phyloP scores from a whole-genome alignment of 1,140 invertebrate genomes.

The Heterodera schachtii region DNA sequence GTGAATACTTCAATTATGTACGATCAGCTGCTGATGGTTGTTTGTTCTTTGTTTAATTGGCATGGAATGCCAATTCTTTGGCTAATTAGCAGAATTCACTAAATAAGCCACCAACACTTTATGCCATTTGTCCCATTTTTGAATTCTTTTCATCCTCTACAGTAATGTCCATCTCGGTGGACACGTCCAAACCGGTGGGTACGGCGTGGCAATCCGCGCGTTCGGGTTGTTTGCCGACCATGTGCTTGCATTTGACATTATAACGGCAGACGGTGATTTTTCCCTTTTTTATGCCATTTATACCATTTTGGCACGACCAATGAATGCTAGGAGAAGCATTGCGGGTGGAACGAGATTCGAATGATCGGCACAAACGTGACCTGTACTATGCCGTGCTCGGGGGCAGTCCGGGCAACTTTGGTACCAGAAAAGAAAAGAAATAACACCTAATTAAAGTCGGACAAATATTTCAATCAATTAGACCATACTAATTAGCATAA shows the following conservation, averaged over 20 bases:
- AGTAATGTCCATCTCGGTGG: neutral
- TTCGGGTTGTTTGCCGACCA: neutral
- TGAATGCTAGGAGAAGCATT: neutral
- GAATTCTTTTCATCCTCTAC: neutral
- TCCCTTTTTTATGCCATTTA: neutral
- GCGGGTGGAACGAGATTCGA: neutral
- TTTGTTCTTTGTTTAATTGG: too few species aligned
- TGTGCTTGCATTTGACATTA: neutral
- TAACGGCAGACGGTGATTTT: neutral
- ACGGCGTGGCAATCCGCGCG: neutral
- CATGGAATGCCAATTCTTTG: too few species aligned
- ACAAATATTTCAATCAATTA: too few species aligned
- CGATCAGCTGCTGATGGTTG: too few species aligned
- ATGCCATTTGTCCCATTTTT: too few species aligned
- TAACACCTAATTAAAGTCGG: too few species aligned
- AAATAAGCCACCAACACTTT: too few species aligned
- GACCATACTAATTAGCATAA: neutral
- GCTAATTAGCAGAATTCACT: too few species aligned
- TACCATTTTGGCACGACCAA: neutral
- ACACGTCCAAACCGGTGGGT: neutral
- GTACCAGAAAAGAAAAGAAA: neutral
- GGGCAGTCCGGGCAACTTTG: conserved; percentile 18
- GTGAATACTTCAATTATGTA: too few species aligned
- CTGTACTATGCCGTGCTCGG: conserved; percentile 14
- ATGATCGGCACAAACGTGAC: neutral